Conservation (phyloP, 2,888 invertebrate species). For the Sesamia inferens region DNA sequence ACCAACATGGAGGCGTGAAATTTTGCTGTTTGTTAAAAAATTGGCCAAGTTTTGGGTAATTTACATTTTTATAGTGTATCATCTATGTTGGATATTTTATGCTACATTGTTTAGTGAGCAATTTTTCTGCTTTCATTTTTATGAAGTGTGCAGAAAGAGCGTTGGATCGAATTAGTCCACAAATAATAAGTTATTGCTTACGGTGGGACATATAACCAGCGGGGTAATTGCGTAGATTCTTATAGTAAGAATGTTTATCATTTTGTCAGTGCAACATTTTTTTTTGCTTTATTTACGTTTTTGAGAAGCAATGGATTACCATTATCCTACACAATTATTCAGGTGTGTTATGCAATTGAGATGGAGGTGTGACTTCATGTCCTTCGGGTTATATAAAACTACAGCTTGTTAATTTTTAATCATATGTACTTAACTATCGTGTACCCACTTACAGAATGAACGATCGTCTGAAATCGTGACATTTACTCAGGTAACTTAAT, state of each 20-base stretch:
- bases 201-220: not conserved
- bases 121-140: constrained; percentile 13
- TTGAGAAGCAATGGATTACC: not conserved
- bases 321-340: not conserved
- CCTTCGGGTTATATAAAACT: not conserved
- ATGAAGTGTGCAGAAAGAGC: not conserved
- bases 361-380: not conserved
- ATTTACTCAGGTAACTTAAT: constrained; percentile 12
- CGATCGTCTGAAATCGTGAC: constrained; percentile 5
- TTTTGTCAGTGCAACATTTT: too few relatives aligned
- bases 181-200: not conserved
- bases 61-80: constrained; percentile 32
- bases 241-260: not conserved
- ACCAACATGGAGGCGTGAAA: constrained; percentile 10
- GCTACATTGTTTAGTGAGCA: constrained; percentile 1
- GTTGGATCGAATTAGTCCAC: not conserved
- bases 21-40: constrained; percentile 15
- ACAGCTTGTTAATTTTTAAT: not conserved
- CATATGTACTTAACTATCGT: not conserved
- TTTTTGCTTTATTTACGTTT: too few relatives aligned
- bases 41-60: constrained; percentile 30
- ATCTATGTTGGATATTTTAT: constrained; percentile 21
- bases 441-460: constrained; percentile 18
- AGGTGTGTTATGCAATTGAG: not conserved
- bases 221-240: not conserved